Evolutionary conservation across 2,797 vertebrate species (phyloP).

Genomic region (Dipus sagitta): DNA sequence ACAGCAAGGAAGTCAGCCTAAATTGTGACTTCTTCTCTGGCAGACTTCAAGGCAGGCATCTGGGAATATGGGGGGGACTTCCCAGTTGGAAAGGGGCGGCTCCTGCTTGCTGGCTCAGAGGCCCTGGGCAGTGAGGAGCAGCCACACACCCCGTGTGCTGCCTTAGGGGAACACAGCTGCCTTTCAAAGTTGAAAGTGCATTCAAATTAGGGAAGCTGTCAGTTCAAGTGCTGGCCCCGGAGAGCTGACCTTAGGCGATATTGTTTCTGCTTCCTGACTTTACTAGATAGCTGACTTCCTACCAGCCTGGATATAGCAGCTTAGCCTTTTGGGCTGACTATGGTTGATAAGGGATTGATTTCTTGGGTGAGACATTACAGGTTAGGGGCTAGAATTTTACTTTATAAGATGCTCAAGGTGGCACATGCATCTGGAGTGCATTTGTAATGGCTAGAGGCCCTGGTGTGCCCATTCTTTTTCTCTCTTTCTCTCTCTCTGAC

Average conservation of each 20-base stretch:
- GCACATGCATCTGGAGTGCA: too few species aligned
- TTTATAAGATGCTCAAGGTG: background rate
- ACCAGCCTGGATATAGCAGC: background rate
- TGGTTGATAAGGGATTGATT: background rate
- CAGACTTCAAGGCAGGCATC: background rate
- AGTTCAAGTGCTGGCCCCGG: background rate
- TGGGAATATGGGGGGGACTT: background rate
- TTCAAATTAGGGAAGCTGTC: background rate
- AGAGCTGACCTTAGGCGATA: background rate
- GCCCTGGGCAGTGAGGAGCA: background rate
- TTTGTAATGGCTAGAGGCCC: too few species aligned
- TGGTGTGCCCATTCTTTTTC: too few species aligned
- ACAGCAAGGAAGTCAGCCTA: background rate
- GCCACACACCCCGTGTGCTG: background rate
- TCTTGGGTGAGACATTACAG: background rate
- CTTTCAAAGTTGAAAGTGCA: background rate
- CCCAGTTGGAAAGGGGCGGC: background rate
- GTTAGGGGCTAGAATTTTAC: conserved; percentile 10
- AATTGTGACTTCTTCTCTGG: background rate
- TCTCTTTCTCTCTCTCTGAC: too few species aligned
- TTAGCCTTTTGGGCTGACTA: background rate
- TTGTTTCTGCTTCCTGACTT: background rate
- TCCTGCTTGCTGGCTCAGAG: background rate
- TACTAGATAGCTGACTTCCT: background rate
- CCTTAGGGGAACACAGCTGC: background rate